Evolutionary conservation across 2,113 vertebrate species (phyloP), one percentile per base, ranked within the genome.

Genomic region (Bambusicola thoracicus): DNA sequence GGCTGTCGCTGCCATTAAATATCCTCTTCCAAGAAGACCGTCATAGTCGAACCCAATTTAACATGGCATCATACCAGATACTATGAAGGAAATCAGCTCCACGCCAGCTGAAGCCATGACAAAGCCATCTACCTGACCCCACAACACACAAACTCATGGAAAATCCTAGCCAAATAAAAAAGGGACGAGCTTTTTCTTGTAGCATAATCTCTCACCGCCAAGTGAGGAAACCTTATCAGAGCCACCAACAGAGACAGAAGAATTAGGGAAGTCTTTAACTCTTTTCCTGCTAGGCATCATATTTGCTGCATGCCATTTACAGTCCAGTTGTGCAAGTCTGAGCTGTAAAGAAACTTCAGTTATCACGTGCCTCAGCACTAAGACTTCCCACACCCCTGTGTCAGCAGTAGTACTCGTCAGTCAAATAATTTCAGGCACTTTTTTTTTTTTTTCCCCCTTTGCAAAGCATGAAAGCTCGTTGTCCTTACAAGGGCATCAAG

Each of bases 141-240:
- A 20, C 5, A 79, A 18, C 15, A 63, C 0, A 0, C 8, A 2
- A 74, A 14, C 14, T 29, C 36, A 67, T 12, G 4, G 10, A 66
- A 89, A 58, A 62, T 6, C 3, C 5, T 15, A 55, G 32, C 1
- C 14, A 10, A 84, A 68, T 49, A 53, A 53, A 13, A 80, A 44
- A 2, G 6, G 2, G 77, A 63, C 5, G 40, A 29, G 8, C 6
- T 62, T 38, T 40, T 62, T 38, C 27, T 61, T 61, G 18, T 8
- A 36, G 36, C 36, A 40, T 63, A 27, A 29, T 18, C 38, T 40
- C 27, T 18, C 17, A 63, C 2, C 6, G 4, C 29, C 17, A 77
- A 36, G 10, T 51, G 14, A 88, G 49, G 13, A 93, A 93, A 55
- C 10, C 8, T 0, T 8, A 78, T 27, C 36, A 72, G 30, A n/a